These are phyloP conservation scores for Thalassoma bifasciatum DNA, from an alignment of 2,113 vertebrate genomes.

Conservation along the genomic window DNA sequence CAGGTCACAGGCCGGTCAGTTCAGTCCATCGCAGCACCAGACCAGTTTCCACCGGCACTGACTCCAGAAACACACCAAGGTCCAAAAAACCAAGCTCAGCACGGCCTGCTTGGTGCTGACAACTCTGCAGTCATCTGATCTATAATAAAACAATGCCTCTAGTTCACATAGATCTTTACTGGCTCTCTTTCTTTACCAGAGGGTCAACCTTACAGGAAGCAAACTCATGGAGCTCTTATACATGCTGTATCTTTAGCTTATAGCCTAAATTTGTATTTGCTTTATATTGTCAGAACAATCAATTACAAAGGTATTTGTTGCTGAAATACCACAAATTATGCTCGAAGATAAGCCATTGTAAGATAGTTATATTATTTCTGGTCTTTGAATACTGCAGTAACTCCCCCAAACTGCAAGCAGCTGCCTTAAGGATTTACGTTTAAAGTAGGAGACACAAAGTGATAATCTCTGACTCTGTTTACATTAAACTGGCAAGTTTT, in stretches of 20 bases:
- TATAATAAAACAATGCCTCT: neutral
- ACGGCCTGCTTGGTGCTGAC: slow-evolving; percentile 86
- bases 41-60: slow-evolving; percentile 56
- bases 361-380: neutral
- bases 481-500: neutral
- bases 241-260: neutral
- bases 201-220: neutral
- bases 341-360: neutral
- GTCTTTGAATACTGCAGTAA: neutral
- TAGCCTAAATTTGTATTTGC: neutral
- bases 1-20: slow-evolving; percentile 82
- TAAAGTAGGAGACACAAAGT: neutral
- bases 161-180: neutral
- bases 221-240: neutral
- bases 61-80: slow-evolving; percentile 65
- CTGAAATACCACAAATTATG: neutral
- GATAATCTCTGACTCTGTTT: neutral
- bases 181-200: neutral
- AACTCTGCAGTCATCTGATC: neutral
- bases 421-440: too few relatives aligned
- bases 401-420: neutral
- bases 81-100: slow-evolving; percentile 76
- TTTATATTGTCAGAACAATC: slow-evolving; percentile 5
- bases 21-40: slow-evolving; percentile 78
- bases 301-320: neutral